Evolutionary conservation across 2,888 invertebrate species (phyloP).

Genomic region (Spatulosminthurus flaviceps): DNA sequence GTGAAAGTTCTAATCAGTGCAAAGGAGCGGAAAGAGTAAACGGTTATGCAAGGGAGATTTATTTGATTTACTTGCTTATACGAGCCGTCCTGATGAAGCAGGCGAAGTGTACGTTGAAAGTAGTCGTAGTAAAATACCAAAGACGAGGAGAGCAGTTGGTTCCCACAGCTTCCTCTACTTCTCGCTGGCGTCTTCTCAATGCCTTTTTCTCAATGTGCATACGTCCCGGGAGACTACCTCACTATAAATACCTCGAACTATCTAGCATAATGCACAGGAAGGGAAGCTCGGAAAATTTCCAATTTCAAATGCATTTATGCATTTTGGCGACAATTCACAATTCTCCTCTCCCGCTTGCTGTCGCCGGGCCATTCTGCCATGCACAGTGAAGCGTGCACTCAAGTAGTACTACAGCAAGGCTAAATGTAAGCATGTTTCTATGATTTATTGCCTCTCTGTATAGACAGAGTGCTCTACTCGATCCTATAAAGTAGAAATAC

Average conservation of each 20-base stretch:
- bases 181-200: not conserved
- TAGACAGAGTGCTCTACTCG: too few species aligned
- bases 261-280: not conserved
- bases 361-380: too few species aligned
- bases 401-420: not conserved
- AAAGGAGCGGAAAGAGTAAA: conserved; percentile 54
- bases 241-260: too few species aligned
- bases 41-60: conserved; percentile 49
- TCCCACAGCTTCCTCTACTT: not conserved
- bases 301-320: conserved; percentile 35
- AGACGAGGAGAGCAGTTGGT: too few species aligned
- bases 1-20: conserved; percentile 51
- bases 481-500: too few species aligned
- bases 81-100: conserved; percentile 47
- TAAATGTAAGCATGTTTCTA: too few species aligned
- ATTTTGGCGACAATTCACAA: conserved; percentile 25
- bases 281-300: conserved; percentile 29
- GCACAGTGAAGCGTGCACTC: not conserved
- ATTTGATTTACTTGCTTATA: conserved; percentile 53
- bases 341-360: not conserved
- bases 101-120: conserved; percentile 15
- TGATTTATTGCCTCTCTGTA: too few species aligned
- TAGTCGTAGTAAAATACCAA: not conserved
- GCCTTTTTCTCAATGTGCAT: not conserved
- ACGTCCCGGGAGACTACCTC: too few species aligned